Base-by-base conservation (phyloP, 2,797 vertebrate genomes). In the Hipposideros larvatus region DNA sequence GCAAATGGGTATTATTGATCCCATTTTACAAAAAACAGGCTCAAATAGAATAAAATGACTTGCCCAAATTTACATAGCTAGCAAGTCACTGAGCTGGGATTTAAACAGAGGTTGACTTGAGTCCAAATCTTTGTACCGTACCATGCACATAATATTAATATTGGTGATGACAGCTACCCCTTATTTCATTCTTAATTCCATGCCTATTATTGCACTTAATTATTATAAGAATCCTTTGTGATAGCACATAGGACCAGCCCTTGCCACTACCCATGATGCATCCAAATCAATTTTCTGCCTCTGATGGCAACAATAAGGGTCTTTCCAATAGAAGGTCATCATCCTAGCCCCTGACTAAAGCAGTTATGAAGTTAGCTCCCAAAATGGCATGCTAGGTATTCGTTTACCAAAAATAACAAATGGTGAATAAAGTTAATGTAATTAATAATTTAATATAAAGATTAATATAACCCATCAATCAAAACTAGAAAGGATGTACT, bases 31-130 rank as follows among this genome's bases (percentile, higher is more conserved):
- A 79, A 82, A 84, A 91, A n/a, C 28, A 15, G n/a, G 10, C 24
- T 90, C 19, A 87, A 15, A 41, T 10, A 78, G 28, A 94, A 85
- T 63, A 74, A 74, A 57, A 11, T 24, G 11, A 88, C 21, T 82
- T 68, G 14, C 28, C 43, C 63, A 65, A 82, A n/a, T 46, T 43
- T 83, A 66, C 8, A 66, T 34, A 70, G 41, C 24, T 11, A 68
- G 78, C 57, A 78, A 57, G 10, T 4, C 22, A 71, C 24, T 57
- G 63, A 86, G 22, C 26, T 43, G 8, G 15, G 71, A 77, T 63
- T 22, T 53, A 21, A 77, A 85, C 24, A 68, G 15, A 75, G 14
- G 18, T 73, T 48, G 8, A 41, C 48, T 18, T 68, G 8, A 94
- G 26, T 48, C 13, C 51, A 84, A 28, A 31, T 15, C 31, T 37